Base-by-base conservation (phyloP, 2,888 invertebrate species). In the Agrenia bidenticulata region DNA sequence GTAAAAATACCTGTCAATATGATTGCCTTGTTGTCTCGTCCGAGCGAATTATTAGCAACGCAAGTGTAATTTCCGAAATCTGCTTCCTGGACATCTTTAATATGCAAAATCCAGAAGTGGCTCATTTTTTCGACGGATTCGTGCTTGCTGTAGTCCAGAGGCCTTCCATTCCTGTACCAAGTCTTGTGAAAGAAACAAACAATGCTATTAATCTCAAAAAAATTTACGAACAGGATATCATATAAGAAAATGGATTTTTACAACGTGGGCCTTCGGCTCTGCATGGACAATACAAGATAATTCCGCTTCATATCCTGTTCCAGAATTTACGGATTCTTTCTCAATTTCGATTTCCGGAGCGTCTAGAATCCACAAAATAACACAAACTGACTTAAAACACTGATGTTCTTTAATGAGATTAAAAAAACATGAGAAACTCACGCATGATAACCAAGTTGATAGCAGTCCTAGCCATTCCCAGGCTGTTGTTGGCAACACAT, bases 41-140 rank as follows among this genome's bases (percentile, higher is more conserved):
- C 88, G 65, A 87, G 81, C 70, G 84, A 84, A 81, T 88, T 88
- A 81, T 87, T 87, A 0, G 87, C 58, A 26, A 87, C 86, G 78
- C 88, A 88, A 75, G 87, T 86, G 79, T 88, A 88, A 79, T 88
- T 88, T 32, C 88, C 88, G 73, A 88, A 88, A 79, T 88, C 88
- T 72, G 85, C 85, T 0, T 85, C 85, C 77, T 87, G 86, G 39
- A 88, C 87, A 77, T 87, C 85, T 41, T 85, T 84, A 58, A 88
- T 85, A 67, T 83, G 82, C 32, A 88, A 81, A 2, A 86, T 86
- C 80, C 88, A 87, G 17, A 64, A 64, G 37, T 74, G 71, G 19
- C 61, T 70, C 41, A 66, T 62, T 32, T 61, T 65, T 39, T 67
- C 54, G 27, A 70, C 63, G 32, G 62, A 56, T 13, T 62, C 55